Percentiles rank a stretch among this genome's conserved stretches.
Conservation (phyloP, 2,888 invertebrate genomes). For the Polia nebulosa region DNA sequence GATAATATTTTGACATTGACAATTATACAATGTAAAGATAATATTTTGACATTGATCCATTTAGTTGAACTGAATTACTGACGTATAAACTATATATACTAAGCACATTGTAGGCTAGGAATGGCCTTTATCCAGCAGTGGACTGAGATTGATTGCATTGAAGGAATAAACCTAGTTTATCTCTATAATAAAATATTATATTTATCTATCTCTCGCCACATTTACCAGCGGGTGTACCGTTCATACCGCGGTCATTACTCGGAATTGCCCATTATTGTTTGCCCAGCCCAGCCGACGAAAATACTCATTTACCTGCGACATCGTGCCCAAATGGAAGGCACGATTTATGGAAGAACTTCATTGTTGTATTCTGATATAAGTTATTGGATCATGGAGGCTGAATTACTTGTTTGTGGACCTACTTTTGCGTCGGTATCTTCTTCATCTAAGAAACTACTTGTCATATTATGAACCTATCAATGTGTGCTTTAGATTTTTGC, state of each 20-base stretch:
- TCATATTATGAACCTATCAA: too few species aligned
- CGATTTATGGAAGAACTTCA: conserved; percentile 57
- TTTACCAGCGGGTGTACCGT: conserved; percentile 64
- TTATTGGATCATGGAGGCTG: conserved; percentile 22
- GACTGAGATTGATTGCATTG: too few species aligned
- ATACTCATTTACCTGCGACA: conserved; percentile 81
- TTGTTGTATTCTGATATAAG: conserved; percentile 34
- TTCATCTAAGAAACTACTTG: neutral
- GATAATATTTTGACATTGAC: too few species aligned
- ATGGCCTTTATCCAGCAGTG: too few species aligned
- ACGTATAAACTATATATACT: too few species aligned
- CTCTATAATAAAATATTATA: neutral
- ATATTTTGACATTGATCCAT: too few species aligned
- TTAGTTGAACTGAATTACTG: too few species aligned
- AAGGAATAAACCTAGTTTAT: too few species aligned
- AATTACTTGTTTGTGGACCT: neutral
- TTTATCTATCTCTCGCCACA: conserved; percentile 27
- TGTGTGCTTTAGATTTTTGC: neutral
- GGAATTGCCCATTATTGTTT: conserved; percentile 84
- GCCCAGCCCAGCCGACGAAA: conserved; percentile 83
- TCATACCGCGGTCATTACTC: conserved; percentile 77
- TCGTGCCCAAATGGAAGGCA: conserved; percentile 62
- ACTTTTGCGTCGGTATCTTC: neutral
- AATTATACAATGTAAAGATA: too few species aligned
- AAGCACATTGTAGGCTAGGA: too few species aligned